Conservation (phyloP, 2,888 invertebrate species). For the Spodoptera exigua region DNA sequence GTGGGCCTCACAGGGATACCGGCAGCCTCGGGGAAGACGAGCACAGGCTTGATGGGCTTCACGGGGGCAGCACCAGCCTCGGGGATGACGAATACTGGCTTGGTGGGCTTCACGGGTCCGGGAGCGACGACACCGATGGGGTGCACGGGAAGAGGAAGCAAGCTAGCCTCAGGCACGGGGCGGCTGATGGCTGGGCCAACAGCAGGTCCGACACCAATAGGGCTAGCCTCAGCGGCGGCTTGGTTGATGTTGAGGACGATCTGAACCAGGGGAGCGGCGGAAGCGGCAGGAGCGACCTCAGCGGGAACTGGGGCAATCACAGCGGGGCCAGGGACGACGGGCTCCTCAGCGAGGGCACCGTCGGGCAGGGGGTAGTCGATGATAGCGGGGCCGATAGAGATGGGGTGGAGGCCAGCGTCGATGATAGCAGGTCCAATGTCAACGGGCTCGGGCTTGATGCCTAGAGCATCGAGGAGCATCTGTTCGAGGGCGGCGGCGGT, state of each 20-base stretch:
- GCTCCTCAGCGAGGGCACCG: slow-evolving; percentile 17
- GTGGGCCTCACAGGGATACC: slow-evolving; percentile 52
- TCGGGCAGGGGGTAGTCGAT: slow-evolving; percentile 55
- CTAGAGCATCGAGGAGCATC: slow-evolving; percentile 55
- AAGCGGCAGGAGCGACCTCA: slow-evolving; percentile 15
- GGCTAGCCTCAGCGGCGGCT: slow-evolving; percentile 44
- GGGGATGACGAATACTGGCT: slow-evolving; percentile 1
- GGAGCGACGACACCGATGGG: background rate
- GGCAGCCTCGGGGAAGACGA: slow-evolving; percentile 53
- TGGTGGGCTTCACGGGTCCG: slow-evolving; percentile 24
- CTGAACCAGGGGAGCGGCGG: slow-evolving; percentile 59
- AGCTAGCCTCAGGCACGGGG: slow-evolving; percentile 19
- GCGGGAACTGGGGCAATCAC: slow-evolving; percentile 20
- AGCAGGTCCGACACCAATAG: slow-evolving; percentile 18
- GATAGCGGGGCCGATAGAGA: slow-evolving; percentile 57
- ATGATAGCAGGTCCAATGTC: slow-evolving; percentile 55
- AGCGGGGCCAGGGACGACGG: slow-evolving; percentile 11
- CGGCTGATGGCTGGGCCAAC: slow-evolving; percentile 42
- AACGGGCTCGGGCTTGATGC: slow-evolving; percentile 43
- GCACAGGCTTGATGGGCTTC: slow-evolving; percentile 40
- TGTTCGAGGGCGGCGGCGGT: slow-evolving; percentile 53
- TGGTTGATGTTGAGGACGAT: slow-evolving; percentile 66
- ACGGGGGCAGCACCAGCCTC: slow-evolving; percentile 50
- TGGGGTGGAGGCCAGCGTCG: slow-evolving; percentile 27
- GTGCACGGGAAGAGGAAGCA: background rate